Evolutionary conservation across 2,888 invertebrate genomes (phyloP).

Genomic region (Cremastobaeus sp.): DNA sequence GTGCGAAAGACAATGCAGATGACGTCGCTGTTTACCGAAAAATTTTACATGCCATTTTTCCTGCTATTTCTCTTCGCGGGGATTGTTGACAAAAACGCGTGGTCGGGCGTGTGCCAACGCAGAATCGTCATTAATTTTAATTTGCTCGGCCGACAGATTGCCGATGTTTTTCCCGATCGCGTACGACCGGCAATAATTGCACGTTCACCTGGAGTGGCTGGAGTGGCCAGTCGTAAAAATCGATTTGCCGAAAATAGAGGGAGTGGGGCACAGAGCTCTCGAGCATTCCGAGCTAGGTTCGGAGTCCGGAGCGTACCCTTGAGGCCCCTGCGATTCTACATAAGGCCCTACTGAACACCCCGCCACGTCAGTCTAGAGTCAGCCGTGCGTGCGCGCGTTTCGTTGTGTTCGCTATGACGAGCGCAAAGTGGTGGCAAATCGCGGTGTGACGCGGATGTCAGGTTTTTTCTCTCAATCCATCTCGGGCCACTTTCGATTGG

Average conservation of each 20-base stretch:
- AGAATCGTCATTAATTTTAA: constrained; percentile 42
- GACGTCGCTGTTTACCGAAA: constrained; percentile 10
- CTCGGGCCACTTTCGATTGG: neutral
- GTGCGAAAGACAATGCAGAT: constrained; percentile 6
- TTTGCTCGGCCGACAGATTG: constrained; percentile 38
- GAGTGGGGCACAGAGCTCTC: constrained; percentile 36
- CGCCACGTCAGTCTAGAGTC: constrained; percentile 73
- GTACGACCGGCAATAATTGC: constrained; percentile 50
- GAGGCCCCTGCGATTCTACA: constrained; percentile 70
- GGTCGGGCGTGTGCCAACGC: too few species aligned
- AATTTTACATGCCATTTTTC: constrained; percentile 34
- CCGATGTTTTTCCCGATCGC: constrained; percentile 25
- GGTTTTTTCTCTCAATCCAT: too few species aligned
- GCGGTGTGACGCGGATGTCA: constrained; percentile 35
- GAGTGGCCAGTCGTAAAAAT: constrained; percentile 62
- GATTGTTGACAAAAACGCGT: neutral
- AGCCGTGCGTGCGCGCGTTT: constrained; percentile 69
- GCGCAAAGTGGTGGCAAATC: constrained; percentile 24
- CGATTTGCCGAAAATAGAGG: constrained; percentile 39
- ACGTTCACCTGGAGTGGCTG: constrained; percentile 53
- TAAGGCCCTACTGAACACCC: constrained; percentile 73
- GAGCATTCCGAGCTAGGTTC: constrained; percentile 60
- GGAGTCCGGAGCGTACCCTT: too few species aligned
- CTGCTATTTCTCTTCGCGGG: neutral
- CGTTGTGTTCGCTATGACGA: constrained; percentile 52